These are phyloP conservation scores for Argyra leucocephala DNA, from an alignment of 2,888 invertebrate species.

Conservation along the genomic window DNA sequence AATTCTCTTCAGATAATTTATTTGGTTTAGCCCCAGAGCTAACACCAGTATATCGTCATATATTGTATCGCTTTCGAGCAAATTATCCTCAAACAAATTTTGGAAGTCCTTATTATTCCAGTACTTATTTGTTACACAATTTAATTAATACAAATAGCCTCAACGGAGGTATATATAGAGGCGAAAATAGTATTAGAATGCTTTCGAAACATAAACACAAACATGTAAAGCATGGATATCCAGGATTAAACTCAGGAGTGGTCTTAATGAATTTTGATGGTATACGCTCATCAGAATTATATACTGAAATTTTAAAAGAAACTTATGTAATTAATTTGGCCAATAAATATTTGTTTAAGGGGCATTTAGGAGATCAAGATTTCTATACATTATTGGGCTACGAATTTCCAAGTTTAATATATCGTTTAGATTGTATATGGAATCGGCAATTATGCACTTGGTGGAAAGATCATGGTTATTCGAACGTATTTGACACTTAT, in stretches of 20 bases:
- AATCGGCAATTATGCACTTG: conserved; percentile 72
- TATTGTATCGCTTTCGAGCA: conserved; percentile 56
- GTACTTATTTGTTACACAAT: conserved; percentile 16
- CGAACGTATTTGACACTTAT: conserved; percentile 61
- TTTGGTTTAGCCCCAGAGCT: conserved; percentile 65
- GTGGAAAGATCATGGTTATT: conserved; percentile 69
- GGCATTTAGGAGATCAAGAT: conserved; percentile 75
- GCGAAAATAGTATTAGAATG: conserved; percentile 24
- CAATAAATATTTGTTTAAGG: conserved; percentile 55
- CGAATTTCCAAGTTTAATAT: conserved; percentile 61
- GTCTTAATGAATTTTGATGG: conserved; percentile 59
- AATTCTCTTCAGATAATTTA: conserved; percentile 53
- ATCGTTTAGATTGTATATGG: conserved; percentile 66
- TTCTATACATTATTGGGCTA: conserved; percentile 63
- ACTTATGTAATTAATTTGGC: conserved; percentile 48
- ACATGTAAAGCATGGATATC: conserved; percentile 47
- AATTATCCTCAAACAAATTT: conserved; percentile 54
- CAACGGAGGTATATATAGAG: conserved; percentile 18
- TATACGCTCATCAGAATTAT: conserved; percentile 54
- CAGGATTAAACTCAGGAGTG: conserved; percentile 76
- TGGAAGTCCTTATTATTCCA: conserved; percentile 44
- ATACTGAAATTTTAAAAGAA: conserved; percentile 49
- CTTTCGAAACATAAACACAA: conserved; percentile 24
- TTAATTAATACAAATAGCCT: not conserved
- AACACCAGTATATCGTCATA: conserved; percentile 69